Evolutionary conservation across 1,140 invertebrate genomes (phyloP).

Genomic region (Drosophila pseudoobscura): DNA sequence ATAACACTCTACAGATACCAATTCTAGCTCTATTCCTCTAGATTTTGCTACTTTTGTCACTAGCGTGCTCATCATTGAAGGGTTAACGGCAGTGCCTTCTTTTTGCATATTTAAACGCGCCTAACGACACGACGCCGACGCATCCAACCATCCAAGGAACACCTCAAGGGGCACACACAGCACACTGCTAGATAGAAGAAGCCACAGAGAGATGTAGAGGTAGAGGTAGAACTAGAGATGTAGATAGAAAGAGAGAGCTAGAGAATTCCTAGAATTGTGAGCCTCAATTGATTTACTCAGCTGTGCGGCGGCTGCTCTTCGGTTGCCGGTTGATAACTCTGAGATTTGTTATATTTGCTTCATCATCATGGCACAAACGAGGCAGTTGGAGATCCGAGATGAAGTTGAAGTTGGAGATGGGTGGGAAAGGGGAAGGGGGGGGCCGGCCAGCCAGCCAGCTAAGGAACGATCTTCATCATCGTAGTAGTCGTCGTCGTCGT

Average conservation of each 20-base stretch:
- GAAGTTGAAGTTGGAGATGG: constrained; percentile 24
- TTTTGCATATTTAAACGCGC: too few relatives aligned
- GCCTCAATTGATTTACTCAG: constrained; percentile 82
- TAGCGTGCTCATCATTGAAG: too few relatives aligned
- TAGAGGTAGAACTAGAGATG: constrained; percentile 5
- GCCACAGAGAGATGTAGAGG: not conserved
- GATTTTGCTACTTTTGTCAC: too few relatives aligned
- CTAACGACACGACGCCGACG: too few relatives aligned
- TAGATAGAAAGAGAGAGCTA: constrained; percentile 38
- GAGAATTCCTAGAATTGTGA: constrained; percentile 77
- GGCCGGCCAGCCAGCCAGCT: constrained; percentile 8
- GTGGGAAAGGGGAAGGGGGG: not conserved
- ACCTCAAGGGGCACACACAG: too few relatives aligned
- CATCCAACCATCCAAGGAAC: too few relatives aligned
- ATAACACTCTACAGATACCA: too few relatives aligned
- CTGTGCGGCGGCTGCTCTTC: constrained; percentile 46
- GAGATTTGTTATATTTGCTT: constrained; percentile 80
- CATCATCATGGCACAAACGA: constrained; percentile 78
- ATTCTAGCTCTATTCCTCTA: too few relatives aligned
- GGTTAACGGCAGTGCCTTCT: too few relatives aligned
- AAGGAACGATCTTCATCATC: constrained; percentile 45
- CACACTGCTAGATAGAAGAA: too few relatives aligned
- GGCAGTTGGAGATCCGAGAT: constrained; percentile 20
- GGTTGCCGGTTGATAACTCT: constrained; percentile 70
- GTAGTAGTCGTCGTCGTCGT: constrained; percentile 21